phyloP scores from a whole-genome alignment of 92 coral and sea anemone genomes.

The Blastomussa wellsi region DNA sequence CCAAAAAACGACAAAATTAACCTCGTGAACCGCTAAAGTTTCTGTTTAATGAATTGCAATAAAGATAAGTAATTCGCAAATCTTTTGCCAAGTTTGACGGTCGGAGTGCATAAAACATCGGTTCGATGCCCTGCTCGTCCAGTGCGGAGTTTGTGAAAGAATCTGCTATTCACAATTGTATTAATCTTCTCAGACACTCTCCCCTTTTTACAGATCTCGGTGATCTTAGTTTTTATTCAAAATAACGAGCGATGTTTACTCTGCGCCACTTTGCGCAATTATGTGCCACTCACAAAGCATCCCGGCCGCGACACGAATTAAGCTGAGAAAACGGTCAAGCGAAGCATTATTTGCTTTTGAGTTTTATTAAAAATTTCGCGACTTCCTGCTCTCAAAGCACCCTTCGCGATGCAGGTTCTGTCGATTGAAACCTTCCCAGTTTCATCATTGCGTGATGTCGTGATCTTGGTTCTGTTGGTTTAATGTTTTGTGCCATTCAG shows the following conservation, averaged over 20 bases:
- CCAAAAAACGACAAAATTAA: constrained; percentile 32
- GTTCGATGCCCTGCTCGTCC: not conserved
- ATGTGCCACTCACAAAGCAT: constrained; percentile 58
- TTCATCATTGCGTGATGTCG: constrained; percentile 34
- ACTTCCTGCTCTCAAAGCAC: constrained; percentile 39
- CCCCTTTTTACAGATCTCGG: constrained; percentile 46
- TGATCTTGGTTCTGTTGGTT: constrained; percentile 8
- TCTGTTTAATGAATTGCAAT: not conserved
- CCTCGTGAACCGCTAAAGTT: constrained; percentile 34
- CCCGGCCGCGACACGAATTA: constrained; percentile 53
- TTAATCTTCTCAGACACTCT: constrained; percentile 62
- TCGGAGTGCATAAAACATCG: not conserved
- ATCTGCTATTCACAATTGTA: not conserved
- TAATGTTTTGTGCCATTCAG: constrained; percentile 6
- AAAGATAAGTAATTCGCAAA: not conserved
- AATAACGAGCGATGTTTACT: constrained; percentile 72
- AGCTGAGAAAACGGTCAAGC: constrained; percentile 60
- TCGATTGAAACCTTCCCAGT: constrained; percentile 20
- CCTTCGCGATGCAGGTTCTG: not conserved
- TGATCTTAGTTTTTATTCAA: constrained; percentile 67
- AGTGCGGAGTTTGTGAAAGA: not conserved
- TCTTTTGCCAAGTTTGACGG: not conserved
- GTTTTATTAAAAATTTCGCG: constrained; percentile 60
- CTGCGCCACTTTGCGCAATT: constrained; percentile 53
- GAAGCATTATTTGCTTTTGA: constrained; percentile 55